These are phyloP conservation scores for Chrysaora quinquecirrha DNA, from an alignment of 30 jellyfish, hydroid and myxozoan species.

Conservation along the genomic window DNA sequence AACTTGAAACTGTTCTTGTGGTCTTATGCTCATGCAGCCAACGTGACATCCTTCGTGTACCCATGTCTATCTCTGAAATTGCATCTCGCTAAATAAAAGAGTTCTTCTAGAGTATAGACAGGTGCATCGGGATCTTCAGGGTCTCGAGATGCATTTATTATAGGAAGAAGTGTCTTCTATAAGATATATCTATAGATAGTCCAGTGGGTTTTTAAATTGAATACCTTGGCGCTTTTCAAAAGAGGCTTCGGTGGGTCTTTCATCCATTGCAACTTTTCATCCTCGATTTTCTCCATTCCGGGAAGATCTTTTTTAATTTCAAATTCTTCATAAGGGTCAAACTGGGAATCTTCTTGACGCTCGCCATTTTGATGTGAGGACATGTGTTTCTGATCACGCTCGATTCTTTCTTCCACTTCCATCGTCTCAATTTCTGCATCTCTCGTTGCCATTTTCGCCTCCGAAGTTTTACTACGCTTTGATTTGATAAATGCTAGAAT, in stretches of 20 bases:
- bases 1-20: no score
- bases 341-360: not conserved
- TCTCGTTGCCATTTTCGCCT: not conserved
- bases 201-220: no score
- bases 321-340: conserved; percentile 77
- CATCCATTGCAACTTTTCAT: conserved; percentile 92
- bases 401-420: not conserved
- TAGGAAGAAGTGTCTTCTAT: no score
- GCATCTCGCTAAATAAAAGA: conserved; percentile 82
- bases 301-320: conserved; percentile 67
- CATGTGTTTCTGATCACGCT: not conserved
- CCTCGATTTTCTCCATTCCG: conserved; percentile 78
- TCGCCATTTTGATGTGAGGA: not conserved
- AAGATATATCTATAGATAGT: no score
- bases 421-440: not conserved
- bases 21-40: no score
- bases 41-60: no score
- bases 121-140: conserved; percentile 83
- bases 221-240: conserved; percentile 11
- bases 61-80: no score
- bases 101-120: conserved; percentile 88
- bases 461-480: not conserved
- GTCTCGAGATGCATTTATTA: no score
- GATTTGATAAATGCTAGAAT: not conserved
- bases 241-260: conserved; percentile 22